These are phyloP conservation scores for Hyppa rectilinea DNA, from an alignment of 2,888 invertebrate species.

Conservation along the genomic window DNA sequence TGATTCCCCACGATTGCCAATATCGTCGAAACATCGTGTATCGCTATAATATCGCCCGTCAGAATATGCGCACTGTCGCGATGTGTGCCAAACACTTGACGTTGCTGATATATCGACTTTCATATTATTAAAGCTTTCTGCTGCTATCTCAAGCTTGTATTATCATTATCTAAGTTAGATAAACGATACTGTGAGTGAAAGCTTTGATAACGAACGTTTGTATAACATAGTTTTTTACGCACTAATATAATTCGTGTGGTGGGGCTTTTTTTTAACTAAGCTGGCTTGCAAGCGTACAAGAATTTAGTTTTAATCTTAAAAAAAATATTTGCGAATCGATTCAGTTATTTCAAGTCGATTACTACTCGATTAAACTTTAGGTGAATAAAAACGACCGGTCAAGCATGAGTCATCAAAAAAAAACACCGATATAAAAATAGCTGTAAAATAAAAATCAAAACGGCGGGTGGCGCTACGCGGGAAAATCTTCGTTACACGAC, in stretches of 20 bases:
- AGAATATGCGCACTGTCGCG: slow-evolving; percentile 71
- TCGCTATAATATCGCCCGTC: slow-evolving; percentile 48
- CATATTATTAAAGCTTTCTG: slow-evolving; percentile 86
- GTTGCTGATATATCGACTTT: slow-evolving; percentile 80
- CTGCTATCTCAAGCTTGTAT: slow-evolving; percentile 88
- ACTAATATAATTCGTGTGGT: slow-evolving; percentile 38
- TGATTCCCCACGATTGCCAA: slow-evolving; percentile 1
- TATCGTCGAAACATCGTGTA: slow-evolving; percentile 44
- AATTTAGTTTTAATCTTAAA: background rate
- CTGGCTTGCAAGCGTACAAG: background rate
- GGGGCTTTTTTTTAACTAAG: background rate
- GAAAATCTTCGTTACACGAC: slow-evolving; percentile 69
- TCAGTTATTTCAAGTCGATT: background rate
- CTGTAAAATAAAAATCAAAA: slow-evolving; percentile 60
- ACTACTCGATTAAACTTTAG: background rate
- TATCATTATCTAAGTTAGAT: slow-evolving; percentile 85
- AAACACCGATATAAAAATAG: slow-evolving; percentile 43
- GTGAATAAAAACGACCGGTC: slow-evolving; percentile 6
- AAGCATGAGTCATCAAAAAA: slow-evolving; percentile 49
- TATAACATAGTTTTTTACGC: slow-evolving; percentile 62
- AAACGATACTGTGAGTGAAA: slow-evolving; percentile 83
- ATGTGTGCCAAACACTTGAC: slow-evolving; percentile 83
- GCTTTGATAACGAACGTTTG: slow-evolving; percentile 81
- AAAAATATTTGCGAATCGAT: background rate
- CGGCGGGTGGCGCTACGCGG: slow-evolving; percentile 42